Evolutionary conservation across 30 jellyfish, hydroid and myxozoan genomes (phyloP).

Genomic region (Phacellophora camtschatica): DNA sequence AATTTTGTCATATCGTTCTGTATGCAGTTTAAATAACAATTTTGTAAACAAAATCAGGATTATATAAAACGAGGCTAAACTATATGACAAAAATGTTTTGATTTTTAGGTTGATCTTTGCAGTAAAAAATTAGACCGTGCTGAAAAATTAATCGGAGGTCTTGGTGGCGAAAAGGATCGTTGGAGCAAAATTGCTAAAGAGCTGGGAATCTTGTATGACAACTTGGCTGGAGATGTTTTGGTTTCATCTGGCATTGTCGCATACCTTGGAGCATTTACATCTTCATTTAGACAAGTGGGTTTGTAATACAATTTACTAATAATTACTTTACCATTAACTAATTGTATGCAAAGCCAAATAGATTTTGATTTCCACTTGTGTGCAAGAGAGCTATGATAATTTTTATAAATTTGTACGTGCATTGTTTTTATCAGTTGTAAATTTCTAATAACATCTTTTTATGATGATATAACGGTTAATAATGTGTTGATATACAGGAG

Average conservation of each 20-base stretch:
- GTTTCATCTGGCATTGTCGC: slow-evolving; percentile 97
- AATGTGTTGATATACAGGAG: slow-evolving; percentile 63
- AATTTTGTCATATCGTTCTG: too few species aligned
- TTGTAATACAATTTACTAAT: too few species aligned
- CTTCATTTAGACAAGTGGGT: slow-evolving; percentile 89
- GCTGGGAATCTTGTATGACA: slow-evolving; percentile 71
- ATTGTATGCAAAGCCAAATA: too few species aligned
- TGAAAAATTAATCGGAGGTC: slow-evolving; percentile 93
- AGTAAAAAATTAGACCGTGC: slow-evolving; percentile 96
- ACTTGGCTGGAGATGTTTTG: slow-evolving; percentile 95
- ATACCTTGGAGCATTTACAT: slow-evolving; percentile 98
- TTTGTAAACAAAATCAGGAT: too few species aligned
- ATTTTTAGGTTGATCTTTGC: slow-evolving; percentile 87
- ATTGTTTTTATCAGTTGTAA: too few species aligned
- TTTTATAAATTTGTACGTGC: too few species aligned
- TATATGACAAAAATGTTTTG: not conserved
- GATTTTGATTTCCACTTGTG: too few species aligned
- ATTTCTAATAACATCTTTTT: too few species aligned
- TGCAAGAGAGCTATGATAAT: too few species aligned
- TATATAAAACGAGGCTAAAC: not conserved
- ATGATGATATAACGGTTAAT: too few species aligned
- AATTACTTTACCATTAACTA: too few species aligned
- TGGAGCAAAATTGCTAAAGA: slow-evolving; percentile 93
- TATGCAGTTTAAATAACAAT: too few species aligned
- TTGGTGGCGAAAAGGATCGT: slow-evolving; percentile 98